A percentile compares a stretch with the other conserved stretches of the same genome.
Evolutionary conservation across 1,140 invertebrate species (phyloP).

Genomic region (Megalonaias nervosa): DNA sequence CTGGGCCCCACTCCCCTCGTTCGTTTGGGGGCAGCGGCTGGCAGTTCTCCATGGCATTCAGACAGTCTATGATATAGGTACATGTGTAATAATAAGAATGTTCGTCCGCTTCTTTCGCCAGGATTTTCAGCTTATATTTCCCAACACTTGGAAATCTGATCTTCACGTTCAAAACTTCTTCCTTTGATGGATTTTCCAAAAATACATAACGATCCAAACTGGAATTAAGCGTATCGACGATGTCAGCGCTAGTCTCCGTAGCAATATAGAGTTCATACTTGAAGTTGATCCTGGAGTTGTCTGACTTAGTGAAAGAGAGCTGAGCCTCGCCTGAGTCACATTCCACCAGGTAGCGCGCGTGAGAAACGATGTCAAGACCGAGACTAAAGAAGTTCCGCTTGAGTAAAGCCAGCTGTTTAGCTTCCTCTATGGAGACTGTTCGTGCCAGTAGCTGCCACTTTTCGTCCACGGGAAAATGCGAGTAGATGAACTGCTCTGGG

Average conservation of each 20-base stretch:
- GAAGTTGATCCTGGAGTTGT: conserved; percentile 39
- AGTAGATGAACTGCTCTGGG: conserved; percentile 73
- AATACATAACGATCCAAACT: conserved; percentile 51
- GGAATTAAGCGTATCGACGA: conserved; percentile 27
- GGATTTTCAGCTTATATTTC: conserved; percentile 49
- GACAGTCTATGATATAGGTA: conserved; percentile 47
- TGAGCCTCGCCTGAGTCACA: conserved; percentile 37
- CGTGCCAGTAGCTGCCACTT: conserved; percentile 54
- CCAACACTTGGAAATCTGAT: conserved; percentile 46
- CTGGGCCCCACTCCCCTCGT: conserved; percentile 53
- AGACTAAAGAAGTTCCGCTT: conserved; percentile 50
- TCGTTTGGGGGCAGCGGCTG: conserved; percentile 48
- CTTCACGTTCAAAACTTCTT: conserved; percentile 38
- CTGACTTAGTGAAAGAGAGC: conserved; percentile 34
- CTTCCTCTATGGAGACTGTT: conserved; percentile 47
- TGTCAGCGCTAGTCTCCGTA: conserved; percentile 23
- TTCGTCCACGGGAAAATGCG: conserved; percentile 73
- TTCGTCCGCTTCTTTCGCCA: conserved; percentile 45
- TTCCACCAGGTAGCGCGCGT: conserved; percentile 34
- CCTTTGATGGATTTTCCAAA: conserved; percentile 44
- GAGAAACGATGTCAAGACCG: conserved; percentile 39
- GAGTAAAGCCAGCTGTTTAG: conserved; percentile 42
- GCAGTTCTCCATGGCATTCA: conserved; percentile 37
- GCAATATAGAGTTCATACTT: conserved; percentile 48
- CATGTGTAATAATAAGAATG: conserved; percentile 33